phyloP scores from a whole-genome alignment of 2,113 vertebrate species.

The Sylvietta virens region DNA sequence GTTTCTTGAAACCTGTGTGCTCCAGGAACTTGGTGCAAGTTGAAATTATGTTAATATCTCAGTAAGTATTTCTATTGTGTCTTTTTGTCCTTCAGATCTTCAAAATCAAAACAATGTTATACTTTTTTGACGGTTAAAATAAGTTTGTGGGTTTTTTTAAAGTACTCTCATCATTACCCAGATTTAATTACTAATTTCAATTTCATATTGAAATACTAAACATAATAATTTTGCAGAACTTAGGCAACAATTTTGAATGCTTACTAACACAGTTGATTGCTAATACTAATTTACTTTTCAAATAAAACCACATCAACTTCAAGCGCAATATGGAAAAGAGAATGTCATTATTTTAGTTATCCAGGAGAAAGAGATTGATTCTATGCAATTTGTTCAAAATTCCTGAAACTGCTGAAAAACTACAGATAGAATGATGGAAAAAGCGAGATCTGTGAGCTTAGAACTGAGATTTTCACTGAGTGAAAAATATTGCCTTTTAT shows the following conservation, averaged over 20 bases:
- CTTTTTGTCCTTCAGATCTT: background rate
- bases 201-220: background rate
- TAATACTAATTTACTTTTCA: background rate
- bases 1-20: background rate
- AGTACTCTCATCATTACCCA: background rate
- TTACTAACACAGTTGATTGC: background rate
- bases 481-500: background rate
- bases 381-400: background rate
- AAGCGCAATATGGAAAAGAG: background rate
- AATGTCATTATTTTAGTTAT: background rate
- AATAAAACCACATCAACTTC: background rate
- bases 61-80: background rate
- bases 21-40: background rate
- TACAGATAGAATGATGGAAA: background rate
- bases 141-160: background rate
- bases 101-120: background rate
- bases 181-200: background rate
- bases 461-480: background rate
- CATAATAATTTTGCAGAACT: background rate
- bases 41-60: background rate
- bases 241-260: background rate
- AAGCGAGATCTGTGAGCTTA: background rate
- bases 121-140: background rate
- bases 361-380: background rate
- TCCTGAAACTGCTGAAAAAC: background rate